phyloP scores from a whole-genome alignment of 2,888 invertebrate genomes.

The Stenodera caucasica region DNA sequence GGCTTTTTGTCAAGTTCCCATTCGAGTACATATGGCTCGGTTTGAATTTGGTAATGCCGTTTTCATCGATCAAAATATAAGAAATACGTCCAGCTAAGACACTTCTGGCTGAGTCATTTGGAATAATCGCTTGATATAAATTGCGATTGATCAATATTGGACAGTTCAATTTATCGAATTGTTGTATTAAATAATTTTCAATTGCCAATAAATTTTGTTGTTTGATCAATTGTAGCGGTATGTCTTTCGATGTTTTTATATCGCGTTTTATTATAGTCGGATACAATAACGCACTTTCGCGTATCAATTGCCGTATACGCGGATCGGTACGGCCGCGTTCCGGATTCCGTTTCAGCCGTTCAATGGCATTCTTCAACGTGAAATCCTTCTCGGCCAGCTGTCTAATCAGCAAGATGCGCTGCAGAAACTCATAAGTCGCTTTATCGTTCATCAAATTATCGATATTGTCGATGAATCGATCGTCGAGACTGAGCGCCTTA shows the following conservation, averaged over 20 bases:
- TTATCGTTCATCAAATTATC: slow-evolving; percentile 62
- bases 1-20: slow-evolving; percentile 41
- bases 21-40: slow-evolving; percentile 75
- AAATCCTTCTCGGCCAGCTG: slow-evolving; percentile 71
- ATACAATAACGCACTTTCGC: slow-evolving; percentile 70
- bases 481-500: slow-evolving; percentile 67
- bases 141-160: slow-evolving; percentile 73
- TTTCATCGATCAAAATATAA: slow-evolving; percentile 76
- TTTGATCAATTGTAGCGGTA: slow-evolving; percentile 69
- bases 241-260: slow-evolving; percentile 67
- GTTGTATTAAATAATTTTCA: slow-evolving; percentile 71
- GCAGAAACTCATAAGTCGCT: slow-evolving; percentile 67
- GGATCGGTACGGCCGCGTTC: slow-evolving; percentile 71
- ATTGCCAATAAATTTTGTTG: slow-evolving; percentile 74
- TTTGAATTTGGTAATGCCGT: slow-evolving; percentile 74
- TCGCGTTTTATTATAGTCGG: slow-evolving; percentile 53
- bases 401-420: slow-evolving; percentile 70
- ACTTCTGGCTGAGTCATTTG: slow-evolving; percentile 72
- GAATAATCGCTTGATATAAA: slow-evolving; percentile 74
- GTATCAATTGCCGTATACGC: slow-evolving; percentile 68
- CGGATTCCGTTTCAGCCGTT: slow-evolving; percentile 66
- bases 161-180: slow-evolving; percentile 59
- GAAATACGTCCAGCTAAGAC: slow-evolving; percentile 75
- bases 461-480: slow-evolving; percentile 54
- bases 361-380: slow-evolving; percentile 63